Evolutionary conservation across 2,888 invertebrate species (phyloP).

Genomic region (Xestia ashworthii): DNA sequence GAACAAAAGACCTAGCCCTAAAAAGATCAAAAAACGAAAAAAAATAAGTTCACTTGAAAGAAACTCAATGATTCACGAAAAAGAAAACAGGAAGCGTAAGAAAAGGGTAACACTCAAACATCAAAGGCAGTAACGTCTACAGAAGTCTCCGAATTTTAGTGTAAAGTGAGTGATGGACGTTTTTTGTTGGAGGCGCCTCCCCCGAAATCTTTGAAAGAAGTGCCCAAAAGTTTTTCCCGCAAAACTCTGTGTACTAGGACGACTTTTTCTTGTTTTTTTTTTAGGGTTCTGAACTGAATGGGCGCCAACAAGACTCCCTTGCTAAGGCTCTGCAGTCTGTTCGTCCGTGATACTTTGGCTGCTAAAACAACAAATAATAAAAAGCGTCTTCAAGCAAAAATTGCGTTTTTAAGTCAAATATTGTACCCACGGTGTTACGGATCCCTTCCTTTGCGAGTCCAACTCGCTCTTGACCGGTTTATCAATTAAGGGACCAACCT

Average conservation of each 20-base stretch:
- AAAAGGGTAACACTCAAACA: constrained; percentile 78
- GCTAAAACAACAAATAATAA: neutral
- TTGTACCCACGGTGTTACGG: neutral
- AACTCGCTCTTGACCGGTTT: neutral
- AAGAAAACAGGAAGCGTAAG: constrained; percentile 66
- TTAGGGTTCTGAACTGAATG: neutral
- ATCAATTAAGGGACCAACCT: constrained; percentile 45
- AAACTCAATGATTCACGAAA: constrained; percentile 70
- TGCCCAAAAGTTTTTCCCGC: constrained; percentile 68
- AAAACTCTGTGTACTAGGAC: constrained; percentile 41
- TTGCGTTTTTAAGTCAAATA: neutral
- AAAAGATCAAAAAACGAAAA: constrained; percentile 47
- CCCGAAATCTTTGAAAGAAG: constrained; percentile 71
- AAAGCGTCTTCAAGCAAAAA: neutral
- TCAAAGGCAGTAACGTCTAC: constrained; percentile 78
- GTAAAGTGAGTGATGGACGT: constrained; percentile 71
- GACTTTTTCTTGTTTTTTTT: constrained; percentile 47
- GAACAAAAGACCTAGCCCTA: constrained; percentile 23
- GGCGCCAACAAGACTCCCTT: neutral
- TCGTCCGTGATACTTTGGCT: neutral
- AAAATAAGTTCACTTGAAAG: constrained; percentile 55
- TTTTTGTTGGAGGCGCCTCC: constrained; percentile 76
- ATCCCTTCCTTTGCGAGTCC: neutral
- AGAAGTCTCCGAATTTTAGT: constrained; percentile 70
- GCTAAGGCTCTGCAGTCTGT: neutral